Conservation (phyloP, 1,140 invertebrate genomes). For the Pseudachorutes palmiensis region DNA sequence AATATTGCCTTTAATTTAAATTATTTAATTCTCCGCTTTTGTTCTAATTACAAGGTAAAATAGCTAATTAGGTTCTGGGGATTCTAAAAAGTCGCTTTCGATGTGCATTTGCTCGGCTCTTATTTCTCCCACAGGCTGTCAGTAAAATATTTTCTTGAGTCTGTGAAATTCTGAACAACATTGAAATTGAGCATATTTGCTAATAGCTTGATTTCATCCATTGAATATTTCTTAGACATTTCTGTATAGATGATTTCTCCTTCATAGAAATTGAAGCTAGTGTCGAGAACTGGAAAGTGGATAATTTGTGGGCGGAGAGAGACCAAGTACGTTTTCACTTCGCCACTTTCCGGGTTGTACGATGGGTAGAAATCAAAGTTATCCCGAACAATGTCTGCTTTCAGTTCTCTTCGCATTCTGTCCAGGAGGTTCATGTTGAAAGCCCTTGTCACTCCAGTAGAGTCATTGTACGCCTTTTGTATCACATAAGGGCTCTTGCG, state of each 20-base stretch:
- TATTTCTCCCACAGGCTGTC: background rate
- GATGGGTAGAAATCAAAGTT: background rate
- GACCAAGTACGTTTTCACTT: background rate
- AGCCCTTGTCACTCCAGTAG: background rate
- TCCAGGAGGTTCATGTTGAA: slow-evolving; percentile 8
- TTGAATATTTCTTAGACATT: background rate
- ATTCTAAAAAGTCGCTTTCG: too few relatives aligned
- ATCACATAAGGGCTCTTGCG: background rate
- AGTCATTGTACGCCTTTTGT: background rate
- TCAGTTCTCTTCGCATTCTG: background rate
- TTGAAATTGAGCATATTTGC: background rate
- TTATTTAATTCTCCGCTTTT: too few relatives aligned
- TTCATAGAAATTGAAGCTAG: background rate
- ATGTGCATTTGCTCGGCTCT: too few relatives aligned
- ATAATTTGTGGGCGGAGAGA: background rate
- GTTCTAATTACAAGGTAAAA: too few relatives aligned
- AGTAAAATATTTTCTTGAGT: background rate
- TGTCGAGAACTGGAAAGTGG: background rate
- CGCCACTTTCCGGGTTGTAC: background rate
- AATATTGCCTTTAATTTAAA: too few relatives aligned
- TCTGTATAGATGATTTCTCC: background rate
- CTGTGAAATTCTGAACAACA: background rate
- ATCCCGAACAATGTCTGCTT: background rate
- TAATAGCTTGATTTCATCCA: background rate
- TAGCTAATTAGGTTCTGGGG: too few relatives aligned